phyloP scores from a whole-genome alignment of 2,888 invertebrate species.

The Tridacna gigas region DNA sequence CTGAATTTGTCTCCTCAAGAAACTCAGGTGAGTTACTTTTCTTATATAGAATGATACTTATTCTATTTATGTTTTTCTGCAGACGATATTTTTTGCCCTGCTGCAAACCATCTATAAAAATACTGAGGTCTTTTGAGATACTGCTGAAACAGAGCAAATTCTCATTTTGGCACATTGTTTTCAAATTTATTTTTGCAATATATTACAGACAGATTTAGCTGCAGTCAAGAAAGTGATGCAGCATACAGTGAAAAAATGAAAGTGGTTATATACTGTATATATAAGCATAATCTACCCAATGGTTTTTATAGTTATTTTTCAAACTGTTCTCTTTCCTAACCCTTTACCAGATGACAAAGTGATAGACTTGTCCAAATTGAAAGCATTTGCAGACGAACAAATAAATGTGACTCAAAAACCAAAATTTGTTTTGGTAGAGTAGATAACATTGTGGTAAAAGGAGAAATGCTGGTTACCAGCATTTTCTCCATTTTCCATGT shows the following conservation, averaged over 20 bases:
- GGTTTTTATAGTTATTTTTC: too few species aligned
- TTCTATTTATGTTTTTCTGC: neutral
- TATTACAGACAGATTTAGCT: too few species aligned
- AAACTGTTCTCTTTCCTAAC: too few species aligned
- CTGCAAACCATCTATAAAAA: neutral
- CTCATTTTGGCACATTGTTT: neutral
- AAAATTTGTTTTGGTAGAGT: neutral
- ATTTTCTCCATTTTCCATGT: neutral
- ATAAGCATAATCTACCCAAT: too few species aligned
- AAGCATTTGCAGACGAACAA: too few species aligned
- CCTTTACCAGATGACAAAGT: too few species aligned
- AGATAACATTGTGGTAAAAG: neutral
- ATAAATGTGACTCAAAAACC: too few species aligned
- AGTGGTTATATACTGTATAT: too few species aligned
- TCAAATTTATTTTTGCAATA: neutral
- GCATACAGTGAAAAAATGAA: too few species aligned
- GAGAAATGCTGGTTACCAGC: neutral
- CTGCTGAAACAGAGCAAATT: neutral
- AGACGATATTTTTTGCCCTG: neutral
- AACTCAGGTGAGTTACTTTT: slow-evolving; percentile 49
- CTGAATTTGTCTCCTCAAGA: slow-evolving; percentile 57
- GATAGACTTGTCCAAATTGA: too few species aligned
- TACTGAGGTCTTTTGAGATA: neutral
- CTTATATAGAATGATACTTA: neutral
- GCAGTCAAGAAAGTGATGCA: too few species aligned